Evolutionary conservation across 2,797 vertebrate species (phyloP), one percentile per base, ranked within the genome.

Genomic region (Darevskia mixta): DNA sequence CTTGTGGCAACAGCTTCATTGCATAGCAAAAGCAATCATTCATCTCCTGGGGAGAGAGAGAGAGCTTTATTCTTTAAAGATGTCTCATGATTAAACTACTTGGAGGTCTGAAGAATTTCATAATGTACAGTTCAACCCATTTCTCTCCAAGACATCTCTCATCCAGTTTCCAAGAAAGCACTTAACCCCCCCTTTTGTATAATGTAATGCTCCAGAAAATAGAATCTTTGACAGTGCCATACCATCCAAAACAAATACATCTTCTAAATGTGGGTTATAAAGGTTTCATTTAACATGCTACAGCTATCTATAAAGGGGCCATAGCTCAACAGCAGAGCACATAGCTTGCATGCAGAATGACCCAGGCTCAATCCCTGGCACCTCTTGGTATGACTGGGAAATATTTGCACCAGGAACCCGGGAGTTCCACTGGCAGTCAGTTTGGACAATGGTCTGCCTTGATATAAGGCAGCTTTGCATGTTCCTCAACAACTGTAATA

Each of bases 201-300:
- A 94, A 95, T 93, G 78, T 32, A 91, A 92, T 92, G 81, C 79
- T 88, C 89, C 89, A 87, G 76, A 93, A 94, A 90, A 84, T 90
- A 93, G 91, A 94, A 87, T 86, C 29, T 8, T 93, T 94, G 32
- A 94, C 90, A 95, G 91, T 90, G 85, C 81, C 92, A 94, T 88
- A 94, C 87, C 91, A 94, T 90, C 89, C 95, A 69, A 3, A 94
- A 83, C 91, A 95, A 93, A 93, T 86, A 93, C 86, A 91, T 61
- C 87, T 92, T 94, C 80, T 93, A 94, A 91, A 93, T 43, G 87
- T 86, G 88, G 92, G 89, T 55, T 87, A 85, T 91, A 90, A 90
- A 55, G 3, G 43, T 76, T 80, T 58, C 35, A 67, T 76, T 82
- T 82, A 82, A 78, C 58, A 35, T 69, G 78, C 75, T 90, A 29